Evolutionary conservation across 1,140 invertebrate species (phyloP).

Genomic region (Ooceraea biroi): DNA sequence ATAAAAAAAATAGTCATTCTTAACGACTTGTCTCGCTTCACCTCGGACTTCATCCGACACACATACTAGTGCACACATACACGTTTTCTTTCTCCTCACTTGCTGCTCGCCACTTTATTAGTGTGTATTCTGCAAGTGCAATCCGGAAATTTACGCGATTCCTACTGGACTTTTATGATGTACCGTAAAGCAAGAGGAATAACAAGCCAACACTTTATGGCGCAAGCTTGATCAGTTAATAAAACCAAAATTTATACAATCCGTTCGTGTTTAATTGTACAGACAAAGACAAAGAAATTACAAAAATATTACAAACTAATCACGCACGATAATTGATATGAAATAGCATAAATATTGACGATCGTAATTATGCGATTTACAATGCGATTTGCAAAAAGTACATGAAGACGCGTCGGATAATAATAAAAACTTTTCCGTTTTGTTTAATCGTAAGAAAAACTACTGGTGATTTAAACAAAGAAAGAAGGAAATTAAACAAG

Average conservation of each 20-base stretch:
- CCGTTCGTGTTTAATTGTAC: not conserved
- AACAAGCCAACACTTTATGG: not conserved
- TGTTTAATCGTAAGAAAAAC: conserved; percentile 12
- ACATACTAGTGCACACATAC: too few relatives aligned
- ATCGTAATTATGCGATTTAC: too few relatives aligned
- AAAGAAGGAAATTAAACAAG: not conserved
- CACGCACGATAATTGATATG: not conserved
- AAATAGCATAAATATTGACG: not conserved
- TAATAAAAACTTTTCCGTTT: conserved; percentile 22
- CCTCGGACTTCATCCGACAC: not conserved
- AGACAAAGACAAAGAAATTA: not conserved
- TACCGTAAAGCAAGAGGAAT: conserved; percentile 25
- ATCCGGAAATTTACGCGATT: conserved; percentile 30
- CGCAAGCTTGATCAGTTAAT: not conserved
- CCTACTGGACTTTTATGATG: conserved; percentile 26
- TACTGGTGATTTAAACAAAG: conserved; percentile 15
- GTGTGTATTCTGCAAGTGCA: conserved; percentile 5
- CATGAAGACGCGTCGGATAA: not conserved
- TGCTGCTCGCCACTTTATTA: conserved; percentile 34
- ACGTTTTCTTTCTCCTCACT: not conserved
- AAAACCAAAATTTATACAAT: conserved; percentile 16
- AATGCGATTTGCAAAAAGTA: not conserved
- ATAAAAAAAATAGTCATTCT: conserved; percentile 28
- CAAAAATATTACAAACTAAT: not conserved
- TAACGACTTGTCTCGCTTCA: conserved; percentile 2